These are phyloP conservation scores for Vombatus ursinus DNA, from an alignment of 2,113 vertebrate genomes.

Conservation along the genomic window DNA sequence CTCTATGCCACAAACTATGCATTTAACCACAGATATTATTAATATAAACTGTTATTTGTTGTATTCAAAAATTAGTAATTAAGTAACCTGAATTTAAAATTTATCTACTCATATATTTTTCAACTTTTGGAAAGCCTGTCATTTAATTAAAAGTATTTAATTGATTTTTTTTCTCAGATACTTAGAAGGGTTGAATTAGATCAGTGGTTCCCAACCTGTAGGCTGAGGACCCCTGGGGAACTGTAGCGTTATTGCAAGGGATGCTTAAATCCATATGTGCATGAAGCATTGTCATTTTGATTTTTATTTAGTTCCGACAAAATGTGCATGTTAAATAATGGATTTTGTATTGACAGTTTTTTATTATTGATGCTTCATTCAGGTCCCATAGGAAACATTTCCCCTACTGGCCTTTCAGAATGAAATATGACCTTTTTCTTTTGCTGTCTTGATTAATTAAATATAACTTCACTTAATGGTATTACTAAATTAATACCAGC, in stretches of 20 bases:
- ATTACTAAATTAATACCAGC: not conserved
- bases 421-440: not conserved
- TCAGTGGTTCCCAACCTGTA: not conserved
- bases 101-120: not conserved
- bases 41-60: slow-evolving; percentile 16
- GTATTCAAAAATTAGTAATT: slow-evolving; percentile 23
- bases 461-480: not conserved
- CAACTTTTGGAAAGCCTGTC: slow-evolving; percentile 22
- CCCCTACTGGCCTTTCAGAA: not conserved
- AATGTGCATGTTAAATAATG: not conserved
- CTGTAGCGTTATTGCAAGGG: not conserved
- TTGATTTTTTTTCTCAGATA: slow-evolving; percentile 26
- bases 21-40: not conserved
- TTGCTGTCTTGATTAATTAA: not conserved
- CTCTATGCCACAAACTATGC: not conserved
- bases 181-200: not conserved
- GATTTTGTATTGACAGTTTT: not conserved
- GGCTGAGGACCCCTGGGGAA: not conserved
- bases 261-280: not conserved
- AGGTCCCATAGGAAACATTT: not conserved
- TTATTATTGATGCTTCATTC: not conserved
- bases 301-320: not conserved
- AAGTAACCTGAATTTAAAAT: slow-evolving; percentile 35
- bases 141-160: slow-evolving; percentile 40
- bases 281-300: not conserved